Percentiles rank a stretch among this genome's conserved stretches.
Conservation (phyloP, 2,888 invertebrate species). For the Ectemnius lituratus region DNA sequence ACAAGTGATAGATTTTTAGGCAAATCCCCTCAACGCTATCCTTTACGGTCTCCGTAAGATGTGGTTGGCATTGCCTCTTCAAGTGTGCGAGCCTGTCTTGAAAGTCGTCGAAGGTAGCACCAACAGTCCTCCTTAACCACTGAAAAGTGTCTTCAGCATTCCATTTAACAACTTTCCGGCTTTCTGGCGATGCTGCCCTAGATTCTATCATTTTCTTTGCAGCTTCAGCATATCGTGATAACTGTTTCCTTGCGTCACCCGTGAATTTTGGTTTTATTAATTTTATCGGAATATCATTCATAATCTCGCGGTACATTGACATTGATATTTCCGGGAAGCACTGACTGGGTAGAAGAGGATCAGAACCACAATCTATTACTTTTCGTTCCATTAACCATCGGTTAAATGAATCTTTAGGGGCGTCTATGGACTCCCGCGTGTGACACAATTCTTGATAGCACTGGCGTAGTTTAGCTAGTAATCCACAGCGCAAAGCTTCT, state of each 20-base stretch:
- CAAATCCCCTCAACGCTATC: constrained; percentile 97
- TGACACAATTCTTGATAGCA: constrained; percentile 97
- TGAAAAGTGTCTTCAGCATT: constrained; percentile 98
- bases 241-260: constrained; percentile 95
- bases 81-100: constrained; percentile 93
- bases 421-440: constrained; percentile 94
- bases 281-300: constrained; percentile 98
- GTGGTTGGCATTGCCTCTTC: constrained; percentile 97
- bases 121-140: constrained; percentile 95
- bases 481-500: constrained; percentile 90
- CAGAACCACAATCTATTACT: constrained; percentile 88
- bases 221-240: constrained; percentile 96
- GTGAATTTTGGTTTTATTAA: constrained; percentile 96
- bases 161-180: constrained; percentile 98
- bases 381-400: constrained; percentile 98
- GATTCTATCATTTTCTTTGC: constrained; percentile 98
- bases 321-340: constrained; percentile 95
- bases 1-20: constrained; percentile 93
- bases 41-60: constrained; percentile 95
- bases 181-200: constrained; percentile 94
- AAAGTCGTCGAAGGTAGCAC: constrained; percentile 96
- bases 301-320: constrained; percentile 97
- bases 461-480: constrained; percentile 90
- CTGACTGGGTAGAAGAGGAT: constrained; percentile 94
- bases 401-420: constrained; percentile 97